Evolutionary conservation across 2,888 invertebrate genomes (phyloP).

Genomic region (Polyommatus iphigenia): DNA sequence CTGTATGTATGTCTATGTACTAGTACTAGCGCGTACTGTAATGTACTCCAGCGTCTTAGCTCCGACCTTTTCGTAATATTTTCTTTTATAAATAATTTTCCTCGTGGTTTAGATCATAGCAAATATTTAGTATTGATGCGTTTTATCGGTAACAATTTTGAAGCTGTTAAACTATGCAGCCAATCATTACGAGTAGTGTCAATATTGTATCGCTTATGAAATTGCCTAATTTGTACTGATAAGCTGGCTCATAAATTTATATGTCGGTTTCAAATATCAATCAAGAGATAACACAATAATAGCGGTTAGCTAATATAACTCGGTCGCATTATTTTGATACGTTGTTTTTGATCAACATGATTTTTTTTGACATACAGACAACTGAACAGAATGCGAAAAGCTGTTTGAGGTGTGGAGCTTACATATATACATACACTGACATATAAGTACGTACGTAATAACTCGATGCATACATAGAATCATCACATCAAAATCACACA

Average conservation of each 20-base stretch:
- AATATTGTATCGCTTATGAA: conserved; percentile 12
- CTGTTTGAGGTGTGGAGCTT: too few species aligned
- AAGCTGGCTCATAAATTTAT: not conserved
- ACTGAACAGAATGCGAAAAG: too few species aligned
- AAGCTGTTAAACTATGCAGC: not conserved
- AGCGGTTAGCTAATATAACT: not conserved
- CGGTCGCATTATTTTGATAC: not conserved
- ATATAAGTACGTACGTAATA: too few species aligned
- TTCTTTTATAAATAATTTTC: not conserved
- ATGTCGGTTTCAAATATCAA: conserved; percentile 4
- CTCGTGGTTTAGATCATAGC: not conserved
- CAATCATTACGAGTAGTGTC: conserved; percentile 8
- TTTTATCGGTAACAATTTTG: not conserved
- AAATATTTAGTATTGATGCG: not conserved
- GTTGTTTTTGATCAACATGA: too few species aligned
- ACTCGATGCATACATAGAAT: too few species aligned
- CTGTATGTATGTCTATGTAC: too few species aligned
- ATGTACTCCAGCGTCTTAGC: too few species aligned
- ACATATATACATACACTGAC: too few species aligned
- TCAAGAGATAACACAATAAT: not conserved
- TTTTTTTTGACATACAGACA: too few species aligned
- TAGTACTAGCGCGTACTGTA: too few species aligned
- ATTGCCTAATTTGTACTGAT: conserved; percentile 15
- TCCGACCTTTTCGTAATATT: too few species aligned
- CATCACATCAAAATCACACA: too few species aligned